Percentiles rank a stretch among this genome's conserved stretches.
These are phyloP conservation scores for Corvus cornix DNA, from an alignment of 2,113 vertebrate genomes.

Conservation along the genomic window DNA sequence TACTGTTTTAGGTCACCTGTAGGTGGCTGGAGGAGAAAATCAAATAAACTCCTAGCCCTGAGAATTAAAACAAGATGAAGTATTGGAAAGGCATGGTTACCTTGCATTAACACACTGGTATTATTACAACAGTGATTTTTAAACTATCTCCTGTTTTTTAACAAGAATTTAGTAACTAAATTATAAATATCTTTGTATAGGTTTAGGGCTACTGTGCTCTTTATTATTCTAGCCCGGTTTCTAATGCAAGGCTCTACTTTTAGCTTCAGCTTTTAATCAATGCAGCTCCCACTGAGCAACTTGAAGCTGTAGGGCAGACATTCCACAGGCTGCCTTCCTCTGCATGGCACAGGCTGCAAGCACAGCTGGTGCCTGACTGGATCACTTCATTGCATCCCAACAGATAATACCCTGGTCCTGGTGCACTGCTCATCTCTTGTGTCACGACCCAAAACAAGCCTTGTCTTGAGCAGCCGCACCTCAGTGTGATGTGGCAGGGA, in stretches of 20 bases:
- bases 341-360: neutral
- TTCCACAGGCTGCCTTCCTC: neutral
- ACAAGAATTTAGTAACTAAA: neutral
- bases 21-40: neutral
- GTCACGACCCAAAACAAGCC: neutral
- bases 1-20: neutral
- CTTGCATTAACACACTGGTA: neutral
- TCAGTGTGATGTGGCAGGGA: neutral
- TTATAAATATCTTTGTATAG: neutral
- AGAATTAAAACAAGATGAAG: neutral
- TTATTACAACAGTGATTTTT: neutral
- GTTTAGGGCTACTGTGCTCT: neutral
- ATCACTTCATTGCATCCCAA: neutral
- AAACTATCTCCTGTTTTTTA: neutral
- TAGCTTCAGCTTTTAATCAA: neutral
- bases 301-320: neutral
- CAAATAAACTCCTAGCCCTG: neutral
- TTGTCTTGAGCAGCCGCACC: neutral
- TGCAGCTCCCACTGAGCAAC: neutral
- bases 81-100: rapidly evolving
- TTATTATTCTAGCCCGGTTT: neutral
- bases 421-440: rapidly evolving
- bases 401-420: neutral
- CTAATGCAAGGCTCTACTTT: neutral
- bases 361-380: neutral